Percentiles rank a stretch among this genome's conserved stretches.
Conservation (phyloP, 2,888 invertebrate genomes). For the Metalampra italica region DNA sequence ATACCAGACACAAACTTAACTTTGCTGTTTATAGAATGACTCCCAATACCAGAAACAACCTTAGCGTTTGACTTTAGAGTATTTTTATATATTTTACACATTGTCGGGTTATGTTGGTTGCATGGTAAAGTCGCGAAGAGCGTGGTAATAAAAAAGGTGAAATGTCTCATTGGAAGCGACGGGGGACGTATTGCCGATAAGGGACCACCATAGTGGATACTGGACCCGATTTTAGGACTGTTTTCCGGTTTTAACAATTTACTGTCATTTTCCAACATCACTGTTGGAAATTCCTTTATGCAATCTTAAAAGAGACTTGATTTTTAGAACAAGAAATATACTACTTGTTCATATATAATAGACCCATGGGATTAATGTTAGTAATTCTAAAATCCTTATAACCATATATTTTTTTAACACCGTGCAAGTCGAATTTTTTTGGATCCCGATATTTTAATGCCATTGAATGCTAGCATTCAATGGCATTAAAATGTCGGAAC, state of each 20-base stretch:
- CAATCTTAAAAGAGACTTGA: background rate
- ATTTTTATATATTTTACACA: background rate
- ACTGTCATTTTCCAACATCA: conserved; percentile 18
- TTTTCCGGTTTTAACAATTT: conserved; percentile 63
- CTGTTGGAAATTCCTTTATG: background rate
- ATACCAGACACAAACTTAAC: conserved; percentile 33
- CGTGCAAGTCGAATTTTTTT: too few species aligned
- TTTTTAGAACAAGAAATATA: too few species aligned
- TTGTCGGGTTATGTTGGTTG: conserved; percentile 22
- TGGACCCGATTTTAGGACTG: conserved; percentile 60
- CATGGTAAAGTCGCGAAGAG: conserved; percentile 70
- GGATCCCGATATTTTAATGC: too few species aligned
- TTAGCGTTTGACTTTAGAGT: conserved; percentile 17
- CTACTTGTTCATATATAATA: too few species aligned
- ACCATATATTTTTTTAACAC: too few species aligned
- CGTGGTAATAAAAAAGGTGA: conserved; percentile 75
- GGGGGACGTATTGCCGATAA: conserved; percentile 67
- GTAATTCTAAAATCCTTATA: too few species aligned
- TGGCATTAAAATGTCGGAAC: too few species aligned
- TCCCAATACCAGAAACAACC: conserved; percentile 18
- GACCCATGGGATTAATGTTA: too few species aligned
- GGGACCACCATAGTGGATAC: conserved; percentile 68
- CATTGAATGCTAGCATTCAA: too few species aligned
- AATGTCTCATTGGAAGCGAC: conserved; percentile 74
- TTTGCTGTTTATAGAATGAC: background rate